A percentile compares a stretch with the other conserved stretches of the same genome.
phyloP scores from a whole-genome alignment of 1,140 invertebrate genomes.

The Danaus plexippus region DNA sequence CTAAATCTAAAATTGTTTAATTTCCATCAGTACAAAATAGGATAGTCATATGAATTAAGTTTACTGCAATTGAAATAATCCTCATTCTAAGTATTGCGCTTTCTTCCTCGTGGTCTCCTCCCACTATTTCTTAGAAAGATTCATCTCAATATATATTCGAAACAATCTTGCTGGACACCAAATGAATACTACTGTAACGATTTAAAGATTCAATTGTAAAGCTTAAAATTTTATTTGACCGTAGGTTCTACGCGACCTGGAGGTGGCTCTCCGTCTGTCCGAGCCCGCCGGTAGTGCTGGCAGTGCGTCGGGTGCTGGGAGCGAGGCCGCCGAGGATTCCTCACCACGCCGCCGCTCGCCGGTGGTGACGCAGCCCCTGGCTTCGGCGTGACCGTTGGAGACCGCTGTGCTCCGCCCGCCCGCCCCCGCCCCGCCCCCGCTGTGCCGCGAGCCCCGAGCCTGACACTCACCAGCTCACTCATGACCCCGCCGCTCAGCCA shows the following conservation, averaged over 20 bases:
- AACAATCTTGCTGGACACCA: no score
- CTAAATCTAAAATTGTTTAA: no score
- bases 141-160: no score
- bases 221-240: background rate
- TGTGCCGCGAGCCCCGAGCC: slow-evolving; percentile 6
- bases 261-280: slow-evolving; percentile 78
- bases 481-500: slow-evolving; percentile 15
- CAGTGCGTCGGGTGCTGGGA: slow-evolving; percentile 13
- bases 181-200: no score
- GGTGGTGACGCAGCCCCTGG: slow-evolving; percentile 58
- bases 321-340: slow-evolving; percentile 31
- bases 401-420: slow-evolving; percentile 27
- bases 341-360: slow-evolving; percentile 45
- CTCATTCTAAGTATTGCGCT: no score
- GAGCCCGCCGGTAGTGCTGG: slow-evolving; percentile 54
- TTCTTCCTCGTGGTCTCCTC: no score
- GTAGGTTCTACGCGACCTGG: slow-evolving; percentile 82
- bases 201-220: no score
- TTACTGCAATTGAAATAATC: no score
- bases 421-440: slow-evolving; percentile 19
- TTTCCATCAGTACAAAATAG: no score
- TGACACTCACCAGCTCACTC: slow-evolving; percentile 9
- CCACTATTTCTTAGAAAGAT: no score
- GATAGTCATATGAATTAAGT: no score
- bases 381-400: slow-evolving; percentile 42